Percentiles rank a stretch among this genome's conserved stretches.
Conservation (phyloP, 2,797 vertebrate species). For the Echiichthys vipera region DNA sequence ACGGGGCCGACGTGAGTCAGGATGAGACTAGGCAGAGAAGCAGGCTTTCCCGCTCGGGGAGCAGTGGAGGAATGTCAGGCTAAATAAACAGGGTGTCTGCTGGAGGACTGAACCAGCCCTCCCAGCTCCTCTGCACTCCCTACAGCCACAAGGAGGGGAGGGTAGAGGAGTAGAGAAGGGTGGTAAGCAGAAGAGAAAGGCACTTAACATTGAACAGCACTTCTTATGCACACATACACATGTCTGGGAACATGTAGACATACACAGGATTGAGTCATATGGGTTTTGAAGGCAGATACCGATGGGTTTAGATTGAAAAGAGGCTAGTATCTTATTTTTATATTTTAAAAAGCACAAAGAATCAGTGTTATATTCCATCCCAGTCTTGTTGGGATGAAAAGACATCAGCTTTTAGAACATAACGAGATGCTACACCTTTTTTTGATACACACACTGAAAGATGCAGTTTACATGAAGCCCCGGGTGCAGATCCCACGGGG, state of each 20-base stretch:
- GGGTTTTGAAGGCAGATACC: conserved; percentile 20
- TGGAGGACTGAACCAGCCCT: conserved; percentile 57
- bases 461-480: too few relatives aligned
- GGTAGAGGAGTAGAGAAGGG: background rate
- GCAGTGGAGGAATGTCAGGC: conserved; percentile 74
- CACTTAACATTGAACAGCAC: conserved; percentile 66
- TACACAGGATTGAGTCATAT: conserved; percentile 14
- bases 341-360: background rate
- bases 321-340: background rate
- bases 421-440: too few relatives aligned
- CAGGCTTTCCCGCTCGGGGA: conserved; percentile 33
- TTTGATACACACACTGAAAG: too few relatives aligned
- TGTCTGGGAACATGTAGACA: conserved; percentile 26
- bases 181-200: conserved; percentile 10
- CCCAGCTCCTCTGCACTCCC: conserved; percentile 53
- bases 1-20: conserved; percentile 42
- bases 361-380: background rate
- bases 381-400: background rate
- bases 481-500: too few relatives aligned
- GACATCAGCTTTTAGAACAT: background rate
- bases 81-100: conserved; percentile 79
- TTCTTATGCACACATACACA: conserved; percentile 22
- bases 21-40: conserved; percentile 68
- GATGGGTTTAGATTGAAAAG: background rate
- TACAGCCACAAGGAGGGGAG: conserved; percentile 5